These are phyloP conservation scores for Huso huso DNA, from an alignment of 2,797 vertebrate genomes.

Conservation along the genomic window DNA sequence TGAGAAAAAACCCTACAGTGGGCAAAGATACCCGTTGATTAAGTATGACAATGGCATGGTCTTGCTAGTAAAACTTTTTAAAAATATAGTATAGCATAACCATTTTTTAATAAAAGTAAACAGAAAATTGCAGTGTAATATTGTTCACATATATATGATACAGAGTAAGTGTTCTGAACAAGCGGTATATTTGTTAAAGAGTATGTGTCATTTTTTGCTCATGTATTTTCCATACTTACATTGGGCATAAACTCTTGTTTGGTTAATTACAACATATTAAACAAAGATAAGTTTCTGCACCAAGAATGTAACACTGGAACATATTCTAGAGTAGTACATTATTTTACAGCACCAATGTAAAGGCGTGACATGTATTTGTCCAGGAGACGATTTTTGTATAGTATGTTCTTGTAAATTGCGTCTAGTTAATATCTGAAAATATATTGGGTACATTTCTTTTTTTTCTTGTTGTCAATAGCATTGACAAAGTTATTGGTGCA, in stretches of 20 bases:
- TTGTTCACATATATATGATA: background rate
- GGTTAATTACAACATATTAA: background rate
- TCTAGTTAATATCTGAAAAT: slow-evolving; percentile 98
- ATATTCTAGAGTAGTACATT: slow-evolving; percentile 78
- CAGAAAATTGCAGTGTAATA: too few relatives aligned
- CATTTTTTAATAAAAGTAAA: too few relatives aligned
- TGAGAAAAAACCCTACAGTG: too few relatives aligned
- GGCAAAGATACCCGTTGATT: too few relatives aligned
- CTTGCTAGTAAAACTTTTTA: too few relatives aligned
- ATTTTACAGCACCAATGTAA: slow-evolving; percentile 69
- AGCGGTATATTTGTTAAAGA: slow-evolving; percentile 29
- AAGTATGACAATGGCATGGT: too few relatives aligned
- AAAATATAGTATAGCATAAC: too few relatives aligned
- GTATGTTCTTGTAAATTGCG: slow-evolving; percentile 98
- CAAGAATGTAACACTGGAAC: slow-evolving; percentile 73
- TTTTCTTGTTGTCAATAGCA: slow-evolving; percentile 69
- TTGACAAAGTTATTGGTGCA: slow-evolving; percentile 69
- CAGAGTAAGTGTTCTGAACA: slow-evolving; percentile 13
- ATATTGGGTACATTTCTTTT: slow-evolving; percentile 81
- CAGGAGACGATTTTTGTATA: slow-evolving; percentile 96
- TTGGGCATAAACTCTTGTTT: background rate
- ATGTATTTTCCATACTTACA: background rate
- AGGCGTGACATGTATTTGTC: slow-evolving; percentile 86
- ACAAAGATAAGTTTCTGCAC: slow-evolving; percentile 45
- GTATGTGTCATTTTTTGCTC: background rate